Evolutionary conservation across 2,888 invertebrate genomes (phyloP).

Genomic region (Torymus tubicola): DNA sequence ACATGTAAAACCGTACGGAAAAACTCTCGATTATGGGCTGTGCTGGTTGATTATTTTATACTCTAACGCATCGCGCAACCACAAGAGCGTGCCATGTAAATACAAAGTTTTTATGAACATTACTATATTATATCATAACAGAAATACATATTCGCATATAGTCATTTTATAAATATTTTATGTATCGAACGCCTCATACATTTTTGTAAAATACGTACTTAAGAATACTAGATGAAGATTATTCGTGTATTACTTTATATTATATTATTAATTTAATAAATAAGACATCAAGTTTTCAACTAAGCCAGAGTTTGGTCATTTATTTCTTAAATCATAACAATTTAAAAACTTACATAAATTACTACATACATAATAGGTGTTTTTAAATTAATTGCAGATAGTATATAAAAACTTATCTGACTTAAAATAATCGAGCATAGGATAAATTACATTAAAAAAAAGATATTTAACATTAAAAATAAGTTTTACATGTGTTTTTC

Average conservation of each 20-base stretch:
- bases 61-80: constrained; percentile 18
- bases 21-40: constrained; percentile 34
- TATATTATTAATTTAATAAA: constrained; percentile 31
- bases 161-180: constrained; percentile 21
- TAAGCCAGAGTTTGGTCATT: constrained; percentile 22
- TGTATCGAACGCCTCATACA: constrained; percentile 2
- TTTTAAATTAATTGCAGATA: too few species aligned
- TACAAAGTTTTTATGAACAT: constrained; percentile 28
- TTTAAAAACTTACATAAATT: constrained; percentile 14
- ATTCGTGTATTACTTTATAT: constrained; percentile 26
- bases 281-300: constrained; percentile 34
- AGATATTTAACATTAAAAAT: constrained; percentile 7
- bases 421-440: too few species aligned
- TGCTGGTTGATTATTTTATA: constrained; percentile 35
- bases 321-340: constrained; percentile 38
- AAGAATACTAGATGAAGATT: constrained; percentile 24
- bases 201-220: constrained; percentile 35
- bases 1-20: background rate
- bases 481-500: too few species aligned
- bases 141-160: background rate
- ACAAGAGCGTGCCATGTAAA: constrained; percentile 34
- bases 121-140: background rate
- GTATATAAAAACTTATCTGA: too few species aligned
- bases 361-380: background rate
- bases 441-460: background rate